These are phyloP conservation scores for Drosophila mayaguana DNA, from an alignment of 2,888 invertebrate genomes.

Conservation along the genomic window DNA sequence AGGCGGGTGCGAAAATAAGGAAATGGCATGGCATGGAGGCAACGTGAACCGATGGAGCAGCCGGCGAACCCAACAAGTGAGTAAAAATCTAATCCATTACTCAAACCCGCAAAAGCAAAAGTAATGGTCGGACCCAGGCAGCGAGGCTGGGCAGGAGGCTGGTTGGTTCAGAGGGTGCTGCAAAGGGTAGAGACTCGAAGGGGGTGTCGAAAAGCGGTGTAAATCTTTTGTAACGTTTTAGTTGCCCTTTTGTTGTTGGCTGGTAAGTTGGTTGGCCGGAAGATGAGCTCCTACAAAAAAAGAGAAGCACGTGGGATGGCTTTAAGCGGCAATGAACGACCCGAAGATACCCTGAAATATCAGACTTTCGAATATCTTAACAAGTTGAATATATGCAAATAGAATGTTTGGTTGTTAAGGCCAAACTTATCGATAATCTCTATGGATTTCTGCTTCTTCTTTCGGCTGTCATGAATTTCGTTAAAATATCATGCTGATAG, in stretches of 20 bases:
- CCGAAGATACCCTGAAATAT: background rate
- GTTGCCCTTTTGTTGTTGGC: slow-evolving; percentile 45
- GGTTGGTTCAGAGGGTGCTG: background rate
- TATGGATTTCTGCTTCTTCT: too few species aligned
- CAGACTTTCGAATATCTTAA: accelerated
- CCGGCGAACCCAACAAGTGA: slow-evolving; percentile 61
- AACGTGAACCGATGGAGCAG: slow-evolving; percentile 28
- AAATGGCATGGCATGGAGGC: slow-evolving; percentile 12
- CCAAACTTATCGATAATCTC: too few species aligned
- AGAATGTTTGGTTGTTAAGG: background rate
- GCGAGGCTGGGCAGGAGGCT: background rate
- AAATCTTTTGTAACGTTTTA: slow-evolving; percentile 78
- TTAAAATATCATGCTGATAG: too few species aligned
- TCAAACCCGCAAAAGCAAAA: slow-evolving; percentile 73
- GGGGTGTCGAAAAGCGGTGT: slow-evolving; percentile 53
- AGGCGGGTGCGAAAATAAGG: slow-evolving; percentile 36
- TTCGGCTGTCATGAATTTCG: too few species aligned
- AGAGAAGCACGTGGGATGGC: background rate
- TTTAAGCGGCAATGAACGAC: background rate
- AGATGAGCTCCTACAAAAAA: slow-evolving; percentile 45
- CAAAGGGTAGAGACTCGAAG: background rate
- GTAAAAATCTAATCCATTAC: slow-evolving; percentile 80
- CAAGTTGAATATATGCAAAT: background rate
- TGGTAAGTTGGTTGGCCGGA: slow-evolving; percentile 19
- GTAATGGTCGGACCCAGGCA: slow-evolving; percentile 54